Evolutionary conservation across 2,797 vertebrate genomes (phyloP).

Genomic region (Brotula barbata): DNA sequence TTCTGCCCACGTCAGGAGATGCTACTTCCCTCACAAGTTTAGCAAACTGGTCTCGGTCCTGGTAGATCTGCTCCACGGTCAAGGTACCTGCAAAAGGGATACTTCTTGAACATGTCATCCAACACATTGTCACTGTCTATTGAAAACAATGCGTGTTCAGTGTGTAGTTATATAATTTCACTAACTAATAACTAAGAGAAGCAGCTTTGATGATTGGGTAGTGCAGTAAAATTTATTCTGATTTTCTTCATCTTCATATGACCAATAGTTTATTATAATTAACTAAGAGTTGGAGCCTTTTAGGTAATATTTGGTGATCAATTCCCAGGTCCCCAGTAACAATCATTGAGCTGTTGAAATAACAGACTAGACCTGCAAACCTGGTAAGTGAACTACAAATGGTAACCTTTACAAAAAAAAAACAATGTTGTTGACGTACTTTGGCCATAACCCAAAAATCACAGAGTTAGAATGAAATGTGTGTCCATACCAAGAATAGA

Average conservation of each 20-base stretch:
- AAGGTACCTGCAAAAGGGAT: slow-evolving; percentile 82
- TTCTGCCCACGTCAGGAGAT: slow-evolving; percentile 90
- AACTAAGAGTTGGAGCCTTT: too few species aligned
- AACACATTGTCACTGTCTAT: neutral
- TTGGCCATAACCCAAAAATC: too few species aligned
- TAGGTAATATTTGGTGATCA: too few species aligned
- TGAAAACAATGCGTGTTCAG: neutral
- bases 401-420: too few species aligned
- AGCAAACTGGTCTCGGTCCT: slow-evolving; percentile 96
- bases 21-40: slow-evolving; percentile 93
- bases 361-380: too few species aligned
- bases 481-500: slow-evolving; percentile 87
- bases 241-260: neutral
- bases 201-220: too few species aligned
- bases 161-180: too few species aligned
- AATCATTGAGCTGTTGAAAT: too few species aligned
- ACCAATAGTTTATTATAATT: neutral
- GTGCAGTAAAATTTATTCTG: neutral
- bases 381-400: too few species aligned
- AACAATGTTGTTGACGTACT: too few species aligned
- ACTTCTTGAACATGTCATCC: neutral
- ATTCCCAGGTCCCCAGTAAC: too few species aligned
- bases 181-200: slow-evolving; percentile 4
- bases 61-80: slow-evolving; percentile 96
- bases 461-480: neutral